phyloP scores from a whole-genome alignment of 1,140 invertebrate genomes.

The Marisa cornuarietis region DNA sequence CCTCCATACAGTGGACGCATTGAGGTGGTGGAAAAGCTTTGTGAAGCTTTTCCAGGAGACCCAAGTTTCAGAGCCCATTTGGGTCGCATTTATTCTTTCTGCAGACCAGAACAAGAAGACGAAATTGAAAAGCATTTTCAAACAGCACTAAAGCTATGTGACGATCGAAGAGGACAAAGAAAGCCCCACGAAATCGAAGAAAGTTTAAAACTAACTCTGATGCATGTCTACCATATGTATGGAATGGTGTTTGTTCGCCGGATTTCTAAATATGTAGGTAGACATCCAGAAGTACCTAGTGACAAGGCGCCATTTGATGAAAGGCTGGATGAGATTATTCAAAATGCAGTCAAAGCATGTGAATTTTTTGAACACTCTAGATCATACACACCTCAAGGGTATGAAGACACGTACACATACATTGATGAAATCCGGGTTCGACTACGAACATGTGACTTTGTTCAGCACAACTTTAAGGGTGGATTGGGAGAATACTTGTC shows the following conservation, averaged over 20 bases:
- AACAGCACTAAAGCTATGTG: slow-evolving; percentile 27
- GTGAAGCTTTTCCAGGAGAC: slow-evolving; percentile 31
- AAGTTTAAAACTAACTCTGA: slow-evolving; percentile 17
- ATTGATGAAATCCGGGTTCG: slow-evolving; percentile 28
- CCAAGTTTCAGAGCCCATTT: slow-evolving; percentile 41
- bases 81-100: slow-evolving; percentile 33
- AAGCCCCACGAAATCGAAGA: slow-evolving; percentile 10
- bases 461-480: slow-evolving; percentile 8
- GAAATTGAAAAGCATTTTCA: slow-evolving; percentile 31
- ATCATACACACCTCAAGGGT: slow-evolving; percentile 11
- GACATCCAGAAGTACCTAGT: background rate
- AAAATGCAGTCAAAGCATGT: slow-evolving; percentile 27
- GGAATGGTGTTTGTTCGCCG: slow-evolving; percentile 28
- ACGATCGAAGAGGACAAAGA: background rate
- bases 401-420: slow-evolving; percentile 26
- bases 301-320: background rate
- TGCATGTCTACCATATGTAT: slow-evolving; percentile 41
- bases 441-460: slow-evolving; percentile 29
- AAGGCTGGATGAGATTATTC: slow-evolving; percentile 13
- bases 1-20: slow-evolving; percentile 33
- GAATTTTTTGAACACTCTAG: slow-evolving; percentile 18
- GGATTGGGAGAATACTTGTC: slow-evolving; percentile 7
- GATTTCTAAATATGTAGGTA: slow-evolving; percentile 25
- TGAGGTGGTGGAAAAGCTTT: slow-evolving; percentile 29
- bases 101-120: slow-evolving; percentile 33